Evolutionary conservation across 2,113 vertebrate genomes (phyloP).

Genomic region (Rhinoderma darwinii): DNA sequence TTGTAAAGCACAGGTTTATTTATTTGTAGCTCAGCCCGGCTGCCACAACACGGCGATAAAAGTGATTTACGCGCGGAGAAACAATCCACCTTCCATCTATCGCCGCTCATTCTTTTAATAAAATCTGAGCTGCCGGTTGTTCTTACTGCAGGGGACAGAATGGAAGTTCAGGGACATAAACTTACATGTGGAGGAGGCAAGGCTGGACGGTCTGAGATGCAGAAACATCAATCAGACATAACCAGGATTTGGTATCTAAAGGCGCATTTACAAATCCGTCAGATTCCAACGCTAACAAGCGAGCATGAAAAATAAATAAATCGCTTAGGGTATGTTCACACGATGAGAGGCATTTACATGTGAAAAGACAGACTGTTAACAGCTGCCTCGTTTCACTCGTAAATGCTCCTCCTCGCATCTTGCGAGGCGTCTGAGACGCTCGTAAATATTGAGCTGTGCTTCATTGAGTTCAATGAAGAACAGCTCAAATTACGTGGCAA

Average conservation of each 20-base stretch:
- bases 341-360: no score
- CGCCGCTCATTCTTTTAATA: not conserved
- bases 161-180: not conserved
- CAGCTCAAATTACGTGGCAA: no score
- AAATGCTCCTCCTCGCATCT: no score
- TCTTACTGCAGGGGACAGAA: not conserved
- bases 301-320: no score
- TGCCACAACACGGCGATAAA: constrained; percentile 12
- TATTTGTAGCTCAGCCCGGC: constrained; percentile 7
- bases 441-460: no score
- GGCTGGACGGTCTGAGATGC: not conserved
- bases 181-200: not conserved
- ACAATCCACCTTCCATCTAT: constrained; percentile 32
- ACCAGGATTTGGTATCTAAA: constrained; percentile 14
- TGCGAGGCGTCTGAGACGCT: no score
- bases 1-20: constrained; percentile 35
- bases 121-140: not conserved
- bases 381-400: no score
- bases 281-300: no score
- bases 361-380: no score
- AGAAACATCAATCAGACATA: constrained; percentile 17
- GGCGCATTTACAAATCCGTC: not conserved
- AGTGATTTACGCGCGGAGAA: constrained; percentile 27
- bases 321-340: no score
- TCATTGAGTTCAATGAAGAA: no score